Percentiles rank a stretch among this genome's conserved stretches.
phyloP scores from a whole-genome alignment of 2,113 vertebrate genomes.

The Pseudorasbora parva region DNA sequence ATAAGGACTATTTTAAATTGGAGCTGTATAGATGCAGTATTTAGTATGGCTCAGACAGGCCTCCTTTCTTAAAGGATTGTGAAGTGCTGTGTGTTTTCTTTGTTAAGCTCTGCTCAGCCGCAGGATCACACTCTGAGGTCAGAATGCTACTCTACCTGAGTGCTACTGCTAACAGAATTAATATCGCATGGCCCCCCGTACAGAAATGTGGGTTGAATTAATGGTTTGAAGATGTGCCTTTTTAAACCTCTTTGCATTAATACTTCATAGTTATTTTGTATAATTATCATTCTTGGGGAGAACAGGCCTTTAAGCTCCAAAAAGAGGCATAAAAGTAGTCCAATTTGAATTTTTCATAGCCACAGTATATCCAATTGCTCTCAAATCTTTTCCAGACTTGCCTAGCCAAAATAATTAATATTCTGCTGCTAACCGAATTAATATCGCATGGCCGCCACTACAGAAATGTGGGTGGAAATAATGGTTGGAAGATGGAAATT shows the following conservation, averaged over 20 bases:
- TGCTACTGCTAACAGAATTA: constrained; percentile 43
- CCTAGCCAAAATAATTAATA: no score
- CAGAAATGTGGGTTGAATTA: not conserved
- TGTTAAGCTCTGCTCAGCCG: not conserved
- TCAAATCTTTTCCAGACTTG: no score
- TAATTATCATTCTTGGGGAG: no score
- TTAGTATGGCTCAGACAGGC: not conserved
- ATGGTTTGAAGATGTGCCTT: not conserved
- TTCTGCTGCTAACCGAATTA: no score
- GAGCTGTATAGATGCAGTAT: not conserved
- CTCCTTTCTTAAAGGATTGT: not conserved
- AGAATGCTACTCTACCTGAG: constrained; percentile 39
- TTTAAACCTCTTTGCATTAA: not conserved
- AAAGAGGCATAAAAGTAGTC: no score
- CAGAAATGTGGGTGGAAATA: no score
- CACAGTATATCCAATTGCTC: no score
- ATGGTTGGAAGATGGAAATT: no score
- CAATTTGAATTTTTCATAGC: no score
- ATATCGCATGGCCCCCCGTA: constrained; percentile 12
- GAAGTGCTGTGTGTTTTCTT: not conserved
- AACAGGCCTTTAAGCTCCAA: no score
- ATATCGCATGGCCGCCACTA: no score
- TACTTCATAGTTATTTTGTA: no score
- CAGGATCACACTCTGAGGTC: constrained; percentile 26
- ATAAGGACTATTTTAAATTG: not conserved